Evolutionary conservation across 2,113 vertebrate genomes (phyloP).

Genomic region (Tachysurus fulvidraco): DNA sequence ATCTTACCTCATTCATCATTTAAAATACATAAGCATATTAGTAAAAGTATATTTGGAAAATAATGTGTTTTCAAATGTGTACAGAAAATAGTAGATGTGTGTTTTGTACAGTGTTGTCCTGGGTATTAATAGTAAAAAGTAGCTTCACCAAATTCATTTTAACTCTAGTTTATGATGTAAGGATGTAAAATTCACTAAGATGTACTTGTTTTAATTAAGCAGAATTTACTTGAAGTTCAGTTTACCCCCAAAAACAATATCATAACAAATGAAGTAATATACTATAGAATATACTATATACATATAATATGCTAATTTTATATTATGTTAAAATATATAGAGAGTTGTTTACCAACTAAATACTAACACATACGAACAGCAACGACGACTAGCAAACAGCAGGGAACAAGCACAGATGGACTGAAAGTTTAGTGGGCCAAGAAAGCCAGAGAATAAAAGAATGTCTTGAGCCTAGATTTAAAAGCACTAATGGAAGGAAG

Average conservation of each 20-base stretch:
- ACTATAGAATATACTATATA: no score
- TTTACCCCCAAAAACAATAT: no score
- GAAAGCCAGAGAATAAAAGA: no score
- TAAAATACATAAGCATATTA: neutral
- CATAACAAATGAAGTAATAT: no score
- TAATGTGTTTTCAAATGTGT: neutral
- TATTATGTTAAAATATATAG: neutral
- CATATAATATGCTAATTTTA: neutral
- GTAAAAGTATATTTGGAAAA: neutral
- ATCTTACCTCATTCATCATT: no score
- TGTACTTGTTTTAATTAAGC: neutral
- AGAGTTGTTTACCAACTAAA: neutral
- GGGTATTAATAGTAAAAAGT: neutral
- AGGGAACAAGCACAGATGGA: neutral
- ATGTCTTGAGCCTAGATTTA: slow-evolving; percentile 4
- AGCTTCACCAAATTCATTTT: neutral
- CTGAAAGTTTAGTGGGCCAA: neutral
- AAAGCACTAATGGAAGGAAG: neutral
- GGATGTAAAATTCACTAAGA: neutral
- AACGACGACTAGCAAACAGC: neutral
- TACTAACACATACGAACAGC: neutral
- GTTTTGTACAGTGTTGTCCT: neutral
- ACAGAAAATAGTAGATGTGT: neutral
- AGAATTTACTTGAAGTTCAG: no score
- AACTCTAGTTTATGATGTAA: neutral